Percentiles rank a stretch among this genome's conserved stretches.
phyloP scores from a whole-genome alignment of 2,888 invertebrate genomes.

The Coenonympha glycerion region DNA sequence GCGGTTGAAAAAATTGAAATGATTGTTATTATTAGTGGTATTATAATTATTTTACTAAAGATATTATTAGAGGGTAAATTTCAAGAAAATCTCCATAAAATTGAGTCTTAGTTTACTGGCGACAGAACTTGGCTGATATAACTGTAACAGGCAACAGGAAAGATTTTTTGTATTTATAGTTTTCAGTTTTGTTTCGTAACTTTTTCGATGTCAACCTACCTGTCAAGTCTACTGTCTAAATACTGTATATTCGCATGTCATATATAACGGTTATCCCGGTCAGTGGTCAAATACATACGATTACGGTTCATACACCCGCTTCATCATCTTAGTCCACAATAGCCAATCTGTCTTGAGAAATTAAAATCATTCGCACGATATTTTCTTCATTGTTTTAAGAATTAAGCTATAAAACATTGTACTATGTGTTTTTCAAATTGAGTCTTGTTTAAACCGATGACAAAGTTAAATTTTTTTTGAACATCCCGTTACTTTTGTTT shows the following conservation, averaged over 20 bases:
- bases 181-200: too few species aligned
- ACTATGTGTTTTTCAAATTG: neutral
- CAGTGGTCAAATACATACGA: constrained; percentile 31
- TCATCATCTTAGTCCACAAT: constrained; percentile 46
- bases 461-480: neutral
- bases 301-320: constrained; percentile 21
- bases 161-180: too few species aligned
- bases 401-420: constrained; percentile 16
- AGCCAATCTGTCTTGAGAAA: constrained; percentile 43
- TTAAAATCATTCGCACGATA: constrained; percentile 50
- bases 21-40: neutral
- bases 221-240: too few species aligned
- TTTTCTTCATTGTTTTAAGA: constrained; percentile 29
- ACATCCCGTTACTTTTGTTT: neutral
- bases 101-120: too few species aligned
- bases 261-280: constrained; percentile 26
- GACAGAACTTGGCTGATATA: too few species aligned
- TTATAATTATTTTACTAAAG: neutral
- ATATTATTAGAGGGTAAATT: too few species aligned
- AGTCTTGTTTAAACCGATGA: neutral
- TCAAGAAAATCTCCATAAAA: too few species aligned
- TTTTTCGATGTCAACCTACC: too few species aligned
- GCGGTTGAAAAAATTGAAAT: neutral
- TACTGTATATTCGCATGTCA: constrained; percentile 8
- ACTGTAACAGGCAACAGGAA: too few species aligned